Evolutionary conservation across 2,888 invertebrate genomes (phyloP).

Genomic region (Drosophila hamatofila): DNA sequence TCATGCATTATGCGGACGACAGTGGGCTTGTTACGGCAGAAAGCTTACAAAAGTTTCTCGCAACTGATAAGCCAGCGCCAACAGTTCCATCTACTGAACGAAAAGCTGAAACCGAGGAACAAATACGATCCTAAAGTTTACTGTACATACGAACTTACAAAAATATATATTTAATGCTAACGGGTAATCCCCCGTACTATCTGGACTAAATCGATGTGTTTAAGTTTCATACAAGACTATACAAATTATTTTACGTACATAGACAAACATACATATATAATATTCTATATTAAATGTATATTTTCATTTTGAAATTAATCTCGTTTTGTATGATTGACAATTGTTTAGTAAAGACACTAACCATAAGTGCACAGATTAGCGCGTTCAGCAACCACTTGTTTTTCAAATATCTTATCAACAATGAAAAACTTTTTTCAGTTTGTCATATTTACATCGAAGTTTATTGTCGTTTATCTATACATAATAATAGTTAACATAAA

Average conservation of each 20-base stretch:
- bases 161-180: conserved; percentile 18
- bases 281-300: not conserved
- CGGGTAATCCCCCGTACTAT: not conserved
- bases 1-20: conserved; percentile 92
- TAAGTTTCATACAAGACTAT: not conserved
- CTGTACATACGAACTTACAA: conserved; percentile 10
- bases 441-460: conserved; percentile 2
- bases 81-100: conserved; percentile 17
- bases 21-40: conserved; percentile 88
- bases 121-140: conserved; percentile 56
- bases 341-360: conserved; percentile 2
- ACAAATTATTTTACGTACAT: too few species aligned
- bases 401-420: not conserved
- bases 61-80: conserved; percentile 27
- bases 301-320: too few species aligned
- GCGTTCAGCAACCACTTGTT: not conserved
- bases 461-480: conserved; percentile 9
- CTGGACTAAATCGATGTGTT: not conserved
- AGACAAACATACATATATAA: not conserved
- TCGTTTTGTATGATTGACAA: not conserved
- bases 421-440: not conserved
- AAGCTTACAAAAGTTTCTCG: conserved; percentile 56
- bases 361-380: conserved; percentile 7
- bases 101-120: conserved; percentile 48
- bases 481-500: conserved; percentile 12